Evolutionary conservation across 2,113 vertebrate genomes (phyloP), one percentile per base, ranked within the genome.

Genomic region (Apteryx owenii): DNA sequence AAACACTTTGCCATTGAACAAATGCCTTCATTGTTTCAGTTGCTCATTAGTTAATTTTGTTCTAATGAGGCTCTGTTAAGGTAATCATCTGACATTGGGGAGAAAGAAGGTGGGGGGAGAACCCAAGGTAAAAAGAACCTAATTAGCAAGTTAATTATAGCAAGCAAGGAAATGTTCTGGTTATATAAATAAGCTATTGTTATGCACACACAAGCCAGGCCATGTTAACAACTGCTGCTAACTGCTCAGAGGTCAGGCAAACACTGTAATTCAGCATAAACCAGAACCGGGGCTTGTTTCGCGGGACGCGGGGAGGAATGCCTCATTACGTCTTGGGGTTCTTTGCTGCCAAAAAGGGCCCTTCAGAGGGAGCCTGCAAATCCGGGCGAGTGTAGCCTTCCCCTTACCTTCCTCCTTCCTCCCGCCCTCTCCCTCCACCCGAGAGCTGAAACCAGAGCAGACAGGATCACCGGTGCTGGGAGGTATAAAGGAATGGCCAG

Each of bases 91-190:
- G 97, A 98, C 91, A 86, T 48, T 19, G 93, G 46, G 61, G 44
- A 56, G 7, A 72, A 83, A 58, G 73, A 53, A 48, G 61, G 70
- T 66, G 23, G 62, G 31, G 48, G n/a, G 73, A 78, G 85, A 58
- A 17, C 75, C 53, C 20, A 78, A 56, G 93, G 96, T 97, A 81
- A 97, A 98, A 97, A 94, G 89, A 95, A 93, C 95, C 96, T 98
- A 98, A 98, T 98, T 98, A 98, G 94, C 96, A 95, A 97, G 97
- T 97, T 98, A 98, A 98, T 98, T 98, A 98, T 86, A 95, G 91
- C 14, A 69, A 90, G 93, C 86, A 62, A 94, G 95, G 95, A 85
- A 94, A 93, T 87, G 88, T 93, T 53, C 85, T 21, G 44, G 96
- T 97, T 98, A 91, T 87, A 97, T 98, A 98, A 98, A 98, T 87